Base-by-base conservation (phyloP, 2,888 invertebrate genomes). In the Drepanosiphum platanoidis region DNA sequence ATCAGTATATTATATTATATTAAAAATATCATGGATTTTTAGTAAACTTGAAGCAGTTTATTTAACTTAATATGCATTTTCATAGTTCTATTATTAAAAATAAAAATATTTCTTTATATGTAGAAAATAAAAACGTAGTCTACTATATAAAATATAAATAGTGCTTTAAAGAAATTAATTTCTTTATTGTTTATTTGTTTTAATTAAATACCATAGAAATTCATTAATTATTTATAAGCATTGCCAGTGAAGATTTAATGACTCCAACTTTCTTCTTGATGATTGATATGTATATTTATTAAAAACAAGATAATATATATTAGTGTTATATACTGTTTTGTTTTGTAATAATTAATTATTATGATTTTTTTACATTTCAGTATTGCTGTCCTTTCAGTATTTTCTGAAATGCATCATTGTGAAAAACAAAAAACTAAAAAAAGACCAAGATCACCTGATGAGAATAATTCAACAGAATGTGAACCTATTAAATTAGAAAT, bases 311-410 rank as follows among this genome's bases (percentile, higher is more conserved):
- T n/a, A n/a, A n/a, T n/a, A n/a, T n/a, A n/a, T n/a, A n/a, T n/a
- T n/a, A n/a, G n/a, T n/a, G n/a, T n/a, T n/a, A n/a, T n/a, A n/a
- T n/a, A n/a, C n/a, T n/a, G n/a, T n/a, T n/a, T n/a, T n/a, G n/a
- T n/a, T n/a, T n/a, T n/a, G n/a, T n/a, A n/a, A n/a, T n/a, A n/a
- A 42, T 42, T 61, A 61, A 61, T 61, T n/a, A 1, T 9, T 61
- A 61, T 61, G 9, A 61, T 27, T 66, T 66, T n/a, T 66, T 1
- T 36, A 8, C 87, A 77, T 89, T 90, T 86, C 87, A 95, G 96
- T 89, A 92, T 95, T 88, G 92, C 94, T 8, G 95, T 94, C 0
- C 89, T 96, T 34, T 92, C 92, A 86, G 91, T 93, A n/a, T 95
- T 94, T 89, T 91, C 92, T 11, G 90, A 91, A 88, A 91, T 92